phyloP scores from a whole-genome alignment of 2,888 invertebrate genomes.

The Diaperis boleti region DNA sequence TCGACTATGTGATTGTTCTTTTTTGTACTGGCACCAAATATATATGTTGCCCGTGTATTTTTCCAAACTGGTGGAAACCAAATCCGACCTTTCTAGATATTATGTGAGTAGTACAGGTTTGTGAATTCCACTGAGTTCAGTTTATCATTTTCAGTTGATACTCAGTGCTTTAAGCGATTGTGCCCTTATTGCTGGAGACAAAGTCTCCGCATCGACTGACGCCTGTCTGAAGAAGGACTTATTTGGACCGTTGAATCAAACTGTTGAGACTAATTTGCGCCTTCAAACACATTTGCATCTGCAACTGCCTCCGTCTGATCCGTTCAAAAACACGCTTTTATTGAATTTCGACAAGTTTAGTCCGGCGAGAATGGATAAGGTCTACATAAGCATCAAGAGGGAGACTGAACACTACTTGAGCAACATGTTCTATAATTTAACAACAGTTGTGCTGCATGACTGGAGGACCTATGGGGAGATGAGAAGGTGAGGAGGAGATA shows the following conservation, averaged over 20 bases:
- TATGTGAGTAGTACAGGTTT: constrained; percentile 65
- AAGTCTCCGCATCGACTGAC: constrained; percentile 64
- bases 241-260: constrained; percentile 81
- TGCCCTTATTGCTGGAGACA: constrained; percentile 50
- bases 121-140: not conserved
- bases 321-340: constrained; percentile 59
- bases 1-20: constrained; percentile 78
- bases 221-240: constrained; percentile 71
- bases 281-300: constrained; percentile 93
- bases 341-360: constrained; percentile 59
- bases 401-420: constrained; percentile 91
- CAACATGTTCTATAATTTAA: constrained; percentile 95
- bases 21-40: constrained; percentile 85
- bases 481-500: constrained; percentile 72
- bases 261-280: constrained; percentile 93
- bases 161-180: constrained; percentile 61
- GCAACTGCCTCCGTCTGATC: constrained; percentile 74
- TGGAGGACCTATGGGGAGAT: constrained; percentile 98
- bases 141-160: constrained; percentile 56
- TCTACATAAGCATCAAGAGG: constrained; percentile 60
- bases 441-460: constrained; percentile 96
- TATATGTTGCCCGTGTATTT: constrained; percentile 80
- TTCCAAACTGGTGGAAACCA: constrained; percentile 76
- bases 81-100: constrained; percentile 75
- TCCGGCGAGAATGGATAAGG: constrained; percentile 63